These are phyloP conservation scores for Pandemis cinnamomeana DNA, from an alignment of 2,888 invertebrate genomes.

Conservation along the genomic window DNA sequence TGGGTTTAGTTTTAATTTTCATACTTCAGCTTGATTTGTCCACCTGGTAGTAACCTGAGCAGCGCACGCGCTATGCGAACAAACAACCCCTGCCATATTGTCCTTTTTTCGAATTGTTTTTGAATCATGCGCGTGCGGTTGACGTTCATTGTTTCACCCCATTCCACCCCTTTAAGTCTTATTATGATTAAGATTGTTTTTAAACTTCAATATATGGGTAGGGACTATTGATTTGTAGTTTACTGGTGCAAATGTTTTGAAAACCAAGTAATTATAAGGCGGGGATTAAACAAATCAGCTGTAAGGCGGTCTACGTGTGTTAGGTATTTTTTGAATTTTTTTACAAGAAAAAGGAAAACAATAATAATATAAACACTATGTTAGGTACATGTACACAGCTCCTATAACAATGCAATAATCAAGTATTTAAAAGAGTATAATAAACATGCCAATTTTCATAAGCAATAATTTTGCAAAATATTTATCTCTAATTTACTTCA, in stretches of 20 bases:
- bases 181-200: constrained; percentile 8
- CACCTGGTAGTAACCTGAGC: constrained; percentile 39
- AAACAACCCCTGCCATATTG: constrained; percentile 45
- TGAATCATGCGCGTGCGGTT: constrained; percentile 44
- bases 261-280: too few species aligned
- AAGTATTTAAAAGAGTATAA: too few species aligned
- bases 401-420: too few species aligned
- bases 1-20: neutral
- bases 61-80: constrained; percentile 43
- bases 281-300: too few species aligned
- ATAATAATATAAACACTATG: too few species aligned
- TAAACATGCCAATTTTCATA: too few species aligned
- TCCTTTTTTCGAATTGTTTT: constrained; percentile 48
- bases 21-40: constrained; percentile 1
- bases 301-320: too few species aligned
- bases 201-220: neutral
- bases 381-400: too few species aligned
- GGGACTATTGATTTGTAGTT: neutral
- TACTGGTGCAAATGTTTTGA: neutral
- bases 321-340: too few species aligned
- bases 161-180: neutral
- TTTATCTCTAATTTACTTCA: too few species aligned
- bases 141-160: constrained; percentile 41
- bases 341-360: too few species aligned
- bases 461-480: too few species aligned